A percentile compares a stretch with the other conserved stretches of the same genome.
Conservation (phyloP, 1,140 invertebrate species). For the Trichoplusia ni region DNA sequence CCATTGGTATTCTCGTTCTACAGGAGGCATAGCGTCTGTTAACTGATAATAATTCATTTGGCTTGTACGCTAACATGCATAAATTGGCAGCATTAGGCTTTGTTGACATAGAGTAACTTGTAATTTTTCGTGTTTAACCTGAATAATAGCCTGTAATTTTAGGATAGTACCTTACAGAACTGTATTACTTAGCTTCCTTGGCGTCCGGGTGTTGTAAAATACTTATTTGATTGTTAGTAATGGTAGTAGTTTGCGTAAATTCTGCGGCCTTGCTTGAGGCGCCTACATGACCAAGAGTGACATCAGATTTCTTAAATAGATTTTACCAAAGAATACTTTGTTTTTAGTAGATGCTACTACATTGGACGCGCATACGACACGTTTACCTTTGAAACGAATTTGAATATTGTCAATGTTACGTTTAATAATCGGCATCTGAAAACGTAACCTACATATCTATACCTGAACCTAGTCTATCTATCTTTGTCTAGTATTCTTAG, state of each 20-base stretch:
- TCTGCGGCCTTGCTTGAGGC: conserved; percentile 53
- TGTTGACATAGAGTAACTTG: conserved; percentile 61
- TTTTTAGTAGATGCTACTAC: conserved; percentile 16
- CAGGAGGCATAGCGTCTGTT: conserved; percentile 29
- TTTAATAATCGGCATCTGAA: not conserved
- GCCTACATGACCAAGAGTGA: conserved; percentile 50
- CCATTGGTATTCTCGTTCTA: conserved; percentile 45
- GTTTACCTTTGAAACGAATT: conserved; percentile 13
- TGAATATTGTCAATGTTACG: conserved; percentile 13
- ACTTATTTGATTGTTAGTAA: conserved; percentile 30
- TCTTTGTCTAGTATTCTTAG: no score
- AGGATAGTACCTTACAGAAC: not conserved
- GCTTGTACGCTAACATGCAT: conserved; percentile 5
- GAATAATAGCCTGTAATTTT: not conserved
- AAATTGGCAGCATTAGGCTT: conserved; percentile 38
- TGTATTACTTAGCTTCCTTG: not conserved
- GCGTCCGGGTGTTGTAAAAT: not conserved
- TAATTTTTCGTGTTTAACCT: conserved; percentile 34
- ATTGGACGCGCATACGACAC: not conserved
- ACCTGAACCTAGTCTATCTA: not conserved
- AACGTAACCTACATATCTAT: not conserved
- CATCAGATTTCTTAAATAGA: conserved; percentile 58
- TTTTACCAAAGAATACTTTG: conserved; percentile 25
- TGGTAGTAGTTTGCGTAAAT: conserved; percentile 30
- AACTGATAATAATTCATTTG: conserved; percentile 9